Conservation (phyloP, 2,113 vertebrate genomes). For the Morone saxatilis region DNA sequence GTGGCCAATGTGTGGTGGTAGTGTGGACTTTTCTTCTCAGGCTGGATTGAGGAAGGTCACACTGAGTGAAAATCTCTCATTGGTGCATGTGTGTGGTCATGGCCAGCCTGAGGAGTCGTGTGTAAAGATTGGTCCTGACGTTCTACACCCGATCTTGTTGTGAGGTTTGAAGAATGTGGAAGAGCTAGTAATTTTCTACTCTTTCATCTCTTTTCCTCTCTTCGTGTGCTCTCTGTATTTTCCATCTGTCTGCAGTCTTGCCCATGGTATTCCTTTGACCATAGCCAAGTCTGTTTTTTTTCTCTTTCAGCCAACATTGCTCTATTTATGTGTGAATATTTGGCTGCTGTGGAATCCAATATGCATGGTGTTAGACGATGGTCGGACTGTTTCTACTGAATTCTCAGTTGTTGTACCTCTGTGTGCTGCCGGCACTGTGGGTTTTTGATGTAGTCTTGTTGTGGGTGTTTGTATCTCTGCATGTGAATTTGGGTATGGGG, state of each 20-base stretch:
- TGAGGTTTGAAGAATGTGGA: constrained; percentile 45
- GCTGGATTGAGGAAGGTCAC: constrained; percentile 47
- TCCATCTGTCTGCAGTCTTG: constrained; percentile 8
- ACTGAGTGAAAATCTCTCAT: constrained; percentile 43
- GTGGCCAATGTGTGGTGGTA: constrained; percentile 47
- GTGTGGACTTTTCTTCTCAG: constrained; percentile 44
- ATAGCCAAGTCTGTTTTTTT: background rate
- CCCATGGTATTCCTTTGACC: background rate
- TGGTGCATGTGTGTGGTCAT: constrained; percentile 66
- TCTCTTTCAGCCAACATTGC: constrained; percentile 9
- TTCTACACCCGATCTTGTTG: constrained; percentile 33
- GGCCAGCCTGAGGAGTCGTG: constrained; percentile 8
- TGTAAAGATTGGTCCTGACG: constrained; percentile 19
- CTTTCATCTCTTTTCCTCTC: constrained; percentile 32
- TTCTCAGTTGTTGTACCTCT: constrained; percentile 29
- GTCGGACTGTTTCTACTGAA: constrained; percentile 31
- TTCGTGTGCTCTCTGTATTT: constrained; percentile 27
- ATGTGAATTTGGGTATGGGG: constrained; percentile 4
- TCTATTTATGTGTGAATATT: constrained; percentile 42
- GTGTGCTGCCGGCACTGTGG: background rate
- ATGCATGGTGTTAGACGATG: background rate
- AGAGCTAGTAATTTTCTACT: constrained; percentile 35
- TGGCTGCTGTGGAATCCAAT: constrained; percentile 32
- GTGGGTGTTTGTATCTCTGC: constrained; percentile 18
- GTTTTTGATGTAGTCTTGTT: constrained; percentile 25